phyloP scores from a whole-genome alignment of 2,113 vertebrate genomes.

The Thamnophis sirtalis region DNA sequence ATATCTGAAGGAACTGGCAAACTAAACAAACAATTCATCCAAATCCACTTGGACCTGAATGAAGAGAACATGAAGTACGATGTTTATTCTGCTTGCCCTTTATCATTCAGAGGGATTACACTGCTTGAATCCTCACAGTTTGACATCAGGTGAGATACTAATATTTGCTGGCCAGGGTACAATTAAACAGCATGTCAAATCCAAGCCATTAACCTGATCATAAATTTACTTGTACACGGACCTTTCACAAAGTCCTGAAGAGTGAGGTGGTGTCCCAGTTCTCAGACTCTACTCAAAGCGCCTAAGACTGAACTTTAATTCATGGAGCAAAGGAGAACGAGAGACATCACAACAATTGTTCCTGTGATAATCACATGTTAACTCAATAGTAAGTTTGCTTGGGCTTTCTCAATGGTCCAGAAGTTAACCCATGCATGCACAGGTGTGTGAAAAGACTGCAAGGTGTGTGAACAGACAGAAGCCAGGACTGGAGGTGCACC shows the following conservation, averaged over 20 bases:
- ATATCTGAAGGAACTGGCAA: constrained; percentile 74
- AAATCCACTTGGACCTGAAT: constrained; percentile 80
- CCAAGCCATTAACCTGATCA: constrained; percentile 69
- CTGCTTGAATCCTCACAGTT: constrained; percentile 52
- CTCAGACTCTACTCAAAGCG: neutral
- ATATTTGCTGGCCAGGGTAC: constrained; percentile 64
- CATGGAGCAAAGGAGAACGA: neutral
- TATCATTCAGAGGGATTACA: constrained; percentile 61
- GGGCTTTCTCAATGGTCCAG: neutral
- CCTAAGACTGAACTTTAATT: neutral
- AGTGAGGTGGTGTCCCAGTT: constrained; percentile 24
- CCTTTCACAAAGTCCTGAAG: constrained; percentile 51
- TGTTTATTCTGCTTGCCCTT: constrained; percentile 76
- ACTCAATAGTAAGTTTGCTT: neutral
- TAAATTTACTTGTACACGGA: constrained; percentile 58
- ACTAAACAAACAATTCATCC: constrained; percentile 83
- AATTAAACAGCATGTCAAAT: constrained; percentile 65
- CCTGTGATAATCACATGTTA: neutral
- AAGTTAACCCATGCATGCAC: neutral
- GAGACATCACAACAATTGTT: neutral
- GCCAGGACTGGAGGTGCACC: neutral
- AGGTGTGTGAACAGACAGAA: neutral
- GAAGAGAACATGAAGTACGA: constrained; percentile 81
- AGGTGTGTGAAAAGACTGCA: neutral
- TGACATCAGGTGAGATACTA: constrained; percentile 59